Evolutionary conservation across 30 jellyfish, hydroid and myxozoan genomes (phyloP).

Genomic region (Pseudorhiza aurosa): DNA sequence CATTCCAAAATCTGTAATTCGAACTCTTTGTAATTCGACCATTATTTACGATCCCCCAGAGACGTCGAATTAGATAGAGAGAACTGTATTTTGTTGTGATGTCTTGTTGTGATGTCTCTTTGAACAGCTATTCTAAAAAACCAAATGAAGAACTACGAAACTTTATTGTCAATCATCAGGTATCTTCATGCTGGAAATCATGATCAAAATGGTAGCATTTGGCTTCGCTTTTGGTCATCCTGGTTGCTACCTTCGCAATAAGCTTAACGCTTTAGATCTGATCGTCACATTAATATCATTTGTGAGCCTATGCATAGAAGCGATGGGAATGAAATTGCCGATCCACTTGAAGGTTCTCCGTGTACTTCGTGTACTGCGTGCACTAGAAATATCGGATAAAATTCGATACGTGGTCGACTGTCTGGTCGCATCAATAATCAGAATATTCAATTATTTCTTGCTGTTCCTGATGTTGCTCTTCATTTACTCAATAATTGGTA

Average conservation of each 20-base stretch:
- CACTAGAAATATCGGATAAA: conserved; percentile 56
- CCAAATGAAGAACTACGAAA: no score
- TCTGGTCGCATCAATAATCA: conserved; percentile 58
- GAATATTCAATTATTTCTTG: conserved; percentile 67
- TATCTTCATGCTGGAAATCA: conserved; percentile 68
- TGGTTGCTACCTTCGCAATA: conserved; percentile 74
- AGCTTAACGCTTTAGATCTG: conserved; percentile 72
- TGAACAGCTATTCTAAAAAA: no score
- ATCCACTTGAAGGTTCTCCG: conserved; percentile 66
- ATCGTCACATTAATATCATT: conserved; percentile 48
- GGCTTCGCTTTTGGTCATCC: conserved; percentile 79
- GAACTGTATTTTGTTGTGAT: no score
- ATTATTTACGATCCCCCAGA: no score
- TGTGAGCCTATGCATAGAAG: conserved; percentile 26
- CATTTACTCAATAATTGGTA: conserved; percentile 84
- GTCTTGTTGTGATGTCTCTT: no score
- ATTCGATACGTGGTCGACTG: conserved; percentile 76
- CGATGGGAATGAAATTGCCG: conserved; percentile 36
- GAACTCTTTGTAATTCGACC: no score
- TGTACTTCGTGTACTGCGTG: conserved; percentile 79
- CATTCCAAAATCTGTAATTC: no score
- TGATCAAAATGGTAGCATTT: conserved; percentile 71
- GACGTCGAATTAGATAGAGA: no score
- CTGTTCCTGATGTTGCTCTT: conserved; percentile 67
- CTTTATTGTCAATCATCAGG: conserved; percentile 34